Base-by-base conservation (phyloP, 2,113 vertebrate species). In the Nettapus auritus region DNA sequence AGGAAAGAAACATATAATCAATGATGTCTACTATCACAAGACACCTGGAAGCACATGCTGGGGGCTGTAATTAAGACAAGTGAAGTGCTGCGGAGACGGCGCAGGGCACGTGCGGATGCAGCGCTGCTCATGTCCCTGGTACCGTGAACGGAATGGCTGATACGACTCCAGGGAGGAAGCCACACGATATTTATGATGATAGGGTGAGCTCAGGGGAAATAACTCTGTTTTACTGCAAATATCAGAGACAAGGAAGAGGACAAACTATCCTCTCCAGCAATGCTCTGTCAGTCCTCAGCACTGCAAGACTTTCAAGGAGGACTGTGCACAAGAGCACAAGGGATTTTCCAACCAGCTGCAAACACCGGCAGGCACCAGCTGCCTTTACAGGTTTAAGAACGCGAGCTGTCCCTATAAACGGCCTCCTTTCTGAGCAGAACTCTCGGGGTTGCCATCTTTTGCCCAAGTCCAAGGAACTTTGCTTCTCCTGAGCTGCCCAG, bases 41-140 rank as follows among this genome's bases (percentile, higher is more conserved):
- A 31, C 36, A 83, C 40, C 60, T 63, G 73, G 67, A 68, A 67
- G 60, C 23, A 20, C 38, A 68, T 74, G 69, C 56, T 44, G 36
- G 0, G 34, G n/a, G 22, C 53, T 31, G 38, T 67, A 77, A 67
- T 55, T 44, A 82, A 86, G 46, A 78, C 10, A 70, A 38, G 64
- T 29, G 29, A 70, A 13, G 50, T 1, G 18, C 42, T 53, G 69
- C 42, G 33, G 57, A 76, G 57, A 23, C 0, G 2, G 44, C 4
- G 13, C 40, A 50, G 82, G 74, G 48, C 33, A 9, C 5, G 19
- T 40, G 38, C 4, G 40, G 83, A 62, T 2, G 6, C 46, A 55
- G 22, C 1, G 0, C 1, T 31, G n/a, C 26, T 74, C 46, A 19
- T 25, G 29, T 18, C 14, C 2, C 1, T 12, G 46, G 29, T 11